These are phyloP conservation scores for Sebastes nivosus DNA, from an alignment of 2,797 vertebrate species.

Conservation along the genomic window DNA sequence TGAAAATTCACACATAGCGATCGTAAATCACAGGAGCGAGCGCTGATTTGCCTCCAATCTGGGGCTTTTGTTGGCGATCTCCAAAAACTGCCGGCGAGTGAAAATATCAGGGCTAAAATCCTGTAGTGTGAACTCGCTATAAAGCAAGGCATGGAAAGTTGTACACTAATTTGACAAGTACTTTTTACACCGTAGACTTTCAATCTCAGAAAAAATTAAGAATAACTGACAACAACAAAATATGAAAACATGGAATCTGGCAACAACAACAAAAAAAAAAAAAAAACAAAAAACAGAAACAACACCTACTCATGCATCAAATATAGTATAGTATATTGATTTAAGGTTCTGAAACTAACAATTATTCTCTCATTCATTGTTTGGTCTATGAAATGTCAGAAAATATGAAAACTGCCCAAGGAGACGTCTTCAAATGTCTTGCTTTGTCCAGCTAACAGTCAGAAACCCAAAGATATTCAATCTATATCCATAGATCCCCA, in stretches of 20 bases:
- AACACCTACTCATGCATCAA: neutral
- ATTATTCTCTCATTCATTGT: neutral
- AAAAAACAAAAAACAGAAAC: fast-evolving
- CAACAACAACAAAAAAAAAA: neutral
- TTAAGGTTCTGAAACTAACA: neutral
- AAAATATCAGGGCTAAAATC: neutral
- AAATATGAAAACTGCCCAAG: neutral
- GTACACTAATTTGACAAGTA: constrained; percentile 57
- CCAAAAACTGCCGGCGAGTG: neutral
- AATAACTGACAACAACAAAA: neutral
- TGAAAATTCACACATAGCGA: too few relatives aligned
- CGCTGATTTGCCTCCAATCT: neutral
- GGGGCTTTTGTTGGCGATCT: neutral
- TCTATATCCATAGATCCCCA: neutral
- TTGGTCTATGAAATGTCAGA: neutral
- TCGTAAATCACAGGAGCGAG: neutral
- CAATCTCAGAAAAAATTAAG: neutral
- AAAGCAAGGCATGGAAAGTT: constrained; percentile 24
- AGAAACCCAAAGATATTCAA: neutral
- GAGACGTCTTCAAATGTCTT: neutral
- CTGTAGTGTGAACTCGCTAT: neutral
- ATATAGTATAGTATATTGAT: neutral
- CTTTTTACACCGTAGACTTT: constrained; percentile 34
- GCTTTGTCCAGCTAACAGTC: neutral
- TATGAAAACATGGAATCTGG: neutral